Base-by-base conservation (phyloP, 2,888 invertebrate genomes). In the Hanleya hanleyi region DNA sequence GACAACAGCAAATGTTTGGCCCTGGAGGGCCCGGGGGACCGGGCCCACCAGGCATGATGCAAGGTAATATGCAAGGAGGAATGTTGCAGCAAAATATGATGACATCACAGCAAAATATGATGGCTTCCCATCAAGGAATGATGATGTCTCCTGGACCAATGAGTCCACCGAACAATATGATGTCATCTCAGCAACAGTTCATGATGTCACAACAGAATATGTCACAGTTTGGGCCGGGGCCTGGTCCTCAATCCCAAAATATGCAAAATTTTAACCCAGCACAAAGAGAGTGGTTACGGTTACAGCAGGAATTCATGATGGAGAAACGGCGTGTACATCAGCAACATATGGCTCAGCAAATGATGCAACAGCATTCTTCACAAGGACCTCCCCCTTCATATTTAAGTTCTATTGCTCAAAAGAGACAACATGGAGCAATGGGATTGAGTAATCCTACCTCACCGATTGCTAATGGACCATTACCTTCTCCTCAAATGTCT, bases 221-320 rank as follows among this genome's bases (percentile, higher is more conserved):
- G 81, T 73, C 80, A 18, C 82, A 80, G 69, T 81, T 79, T 76
- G 84, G 83, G 7, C 84, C 82, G 36, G 61, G 78, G 49, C 62
- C 64, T 29, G 41, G 64, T 65, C 69, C 38, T 2, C 36, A 81
- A 67, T 86, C 86, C 26, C 84, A 84, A 50, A 87, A 86, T 79
- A 86, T 86, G 84, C 86, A 86, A 67, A 84, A 84, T 73, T 79
- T 87, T 82, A 81, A 81, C 5, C 85, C 93, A 79, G 94, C 94
- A 5, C 95, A 95, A 91, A 93, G 96, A 90, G 97, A 97, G 88
- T 97, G 97, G 97, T 95, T 95, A 85, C 96, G 97, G 90, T 91
- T 97, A 81, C 96, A 96, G 86, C 95, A 95, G 87, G 96, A 96
- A 90, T 96, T 81, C 76, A 86, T 85, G 69, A 76, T 80, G 29